phyloP scores from a whole-genome alignment of 2,797 vertebrate species.

The Pelodytes ibericus region DNA sequence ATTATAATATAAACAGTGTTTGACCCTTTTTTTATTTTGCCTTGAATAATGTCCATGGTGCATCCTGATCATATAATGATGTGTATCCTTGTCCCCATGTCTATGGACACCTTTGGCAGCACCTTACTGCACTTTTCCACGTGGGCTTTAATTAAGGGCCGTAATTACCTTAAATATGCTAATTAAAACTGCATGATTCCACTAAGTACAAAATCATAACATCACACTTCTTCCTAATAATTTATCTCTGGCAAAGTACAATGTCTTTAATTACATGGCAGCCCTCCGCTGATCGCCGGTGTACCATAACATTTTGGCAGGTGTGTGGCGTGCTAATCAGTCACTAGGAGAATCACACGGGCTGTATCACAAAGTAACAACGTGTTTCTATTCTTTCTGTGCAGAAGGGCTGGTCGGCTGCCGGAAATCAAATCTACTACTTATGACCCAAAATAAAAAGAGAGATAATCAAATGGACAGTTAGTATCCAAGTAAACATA shows the following conservation, averaged over 20 bases:
- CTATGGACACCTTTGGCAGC: too few relatives aligned
- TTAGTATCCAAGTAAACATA: too few relatives aligned
- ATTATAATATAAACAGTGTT: too few relatives aligned
- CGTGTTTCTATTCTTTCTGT: too few relatives aligned
- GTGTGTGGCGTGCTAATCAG: background rate
- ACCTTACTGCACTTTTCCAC: background rate
- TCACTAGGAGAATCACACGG: background rate
- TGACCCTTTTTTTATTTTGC: too few relatives aligned
- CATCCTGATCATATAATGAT: too few relatives aligned
- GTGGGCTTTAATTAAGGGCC: background rate
- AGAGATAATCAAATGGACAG: too few relatives aligned
- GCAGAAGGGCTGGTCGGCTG: too few relatives aligned
- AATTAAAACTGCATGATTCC: background rate
- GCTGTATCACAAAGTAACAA: background rate
- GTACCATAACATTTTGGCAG: slow-evolving; percentile 4
- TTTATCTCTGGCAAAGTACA: background rate
- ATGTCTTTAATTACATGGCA: slow-evolving; percentile 2
- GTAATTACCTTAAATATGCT: background rate
- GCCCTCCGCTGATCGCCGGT: background rate
- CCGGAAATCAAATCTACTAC: too few relatives aligned
- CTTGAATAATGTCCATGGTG: too few relatives aligned
- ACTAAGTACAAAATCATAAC: background rate
- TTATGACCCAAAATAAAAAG: too few relatives aligned
- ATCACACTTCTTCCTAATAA: background rate
- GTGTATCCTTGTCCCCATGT: too few relatives aligned